Evolutionary conservation across 2,113 vertebrate genomes (phyloP), one percentile per base, ranked within the genome.

Genomic region (Melanotaenia duboulayi): DNA sequence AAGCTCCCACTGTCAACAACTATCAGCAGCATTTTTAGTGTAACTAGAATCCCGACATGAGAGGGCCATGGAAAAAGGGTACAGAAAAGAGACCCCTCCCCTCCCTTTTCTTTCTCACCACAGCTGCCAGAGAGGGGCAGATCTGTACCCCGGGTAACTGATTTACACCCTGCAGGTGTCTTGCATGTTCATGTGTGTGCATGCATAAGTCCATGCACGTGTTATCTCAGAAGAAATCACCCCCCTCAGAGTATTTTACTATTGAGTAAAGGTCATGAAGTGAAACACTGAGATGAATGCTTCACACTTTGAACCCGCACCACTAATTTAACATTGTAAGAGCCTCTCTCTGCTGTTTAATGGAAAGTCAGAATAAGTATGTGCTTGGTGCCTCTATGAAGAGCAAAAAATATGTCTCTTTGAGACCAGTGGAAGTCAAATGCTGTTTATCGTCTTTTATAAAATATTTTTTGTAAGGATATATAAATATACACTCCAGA

Each of bases 91-190:
- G 39, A 50, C 48, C 28, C 35, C 24, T 8, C 35, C 69, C 65
- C 28, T 35, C 42, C 40, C 35, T 74, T 63, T 63, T 71, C 62
- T 59, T 49, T 66, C 77, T 71, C 59, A 72, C 80, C 76, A 85
- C 84, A 90, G 84, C 84, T 90, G 89, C 76, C 74, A 80, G 70
- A 68, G 78, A 80, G 70, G 80, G 82, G 66, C 75, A 74, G 50
- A 60, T 61, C 71, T 60, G 57, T 83, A 70, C 65, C 74, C 62
- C 50, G 1, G 22, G 32, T 17, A 25, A 49, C 86, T 90, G 87
- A 91, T 92, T 92, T 90, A 91, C 81, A 81, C 78, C 74, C 87
- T 79, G 86, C 90, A 92, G 91, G 90, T 91, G 91, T 82, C 73
- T 71, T 65, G 51, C 74, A 78, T 83, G 81, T 78, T 73, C 75